phyloP scores from a whole-genome alignment of 2,113 vertebrate genomes.

The Alligator sinensis region DNA sequence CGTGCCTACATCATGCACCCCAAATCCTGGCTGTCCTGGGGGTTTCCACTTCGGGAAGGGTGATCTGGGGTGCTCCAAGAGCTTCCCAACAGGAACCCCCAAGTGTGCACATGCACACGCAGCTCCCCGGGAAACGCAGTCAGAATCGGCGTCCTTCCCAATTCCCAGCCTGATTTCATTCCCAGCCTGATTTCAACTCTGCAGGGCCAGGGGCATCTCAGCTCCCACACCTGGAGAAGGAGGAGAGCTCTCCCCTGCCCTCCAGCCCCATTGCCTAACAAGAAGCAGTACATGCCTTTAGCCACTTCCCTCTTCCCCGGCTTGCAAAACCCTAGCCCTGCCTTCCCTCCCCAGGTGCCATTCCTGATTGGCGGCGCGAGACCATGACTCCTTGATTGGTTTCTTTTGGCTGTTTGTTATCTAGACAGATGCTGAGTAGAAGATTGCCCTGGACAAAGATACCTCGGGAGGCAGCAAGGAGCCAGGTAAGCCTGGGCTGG shows the following conservation, averaged over 20 bases:
- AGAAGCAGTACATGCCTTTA: neutral
- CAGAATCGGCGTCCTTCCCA: too few species aligned
- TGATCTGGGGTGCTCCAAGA: too few species aligned
- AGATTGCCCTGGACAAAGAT: rapidly evolving
- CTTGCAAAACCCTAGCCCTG: neutral
- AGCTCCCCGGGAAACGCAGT: too few species aligned
- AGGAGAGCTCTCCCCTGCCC: neutral
- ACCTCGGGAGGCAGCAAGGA: rapidly evolving
- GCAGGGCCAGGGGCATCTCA: too few species aligned
- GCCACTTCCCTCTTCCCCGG: neutral
- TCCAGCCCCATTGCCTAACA: rapidly evolving
- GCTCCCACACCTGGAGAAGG: neutral
- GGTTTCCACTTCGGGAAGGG: too few species aligned
- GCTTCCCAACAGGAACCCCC: too few species aligned
- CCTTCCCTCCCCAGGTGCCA: rapidly evolving
- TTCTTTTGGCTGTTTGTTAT: neutral
- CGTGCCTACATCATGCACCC: too few species aligned
- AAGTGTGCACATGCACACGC: too few species aligned
- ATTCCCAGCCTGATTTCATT: too few species aligned
- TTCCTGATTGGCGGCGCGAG: neutral
- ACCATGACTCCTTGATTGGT: rapidly evolving
- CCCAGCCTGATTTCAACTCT: too few species aligned
- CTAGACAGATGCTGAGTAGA: rapidly evolving
- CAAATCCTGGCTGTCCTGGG: too few species aligned
- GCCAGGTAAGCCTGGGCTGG: neutral